These are phyloP conservation scores for Trogon melanurus DNA, from an alignment of 2,113 vertebrate genomes.

Conservation along the genomic window DNA sequence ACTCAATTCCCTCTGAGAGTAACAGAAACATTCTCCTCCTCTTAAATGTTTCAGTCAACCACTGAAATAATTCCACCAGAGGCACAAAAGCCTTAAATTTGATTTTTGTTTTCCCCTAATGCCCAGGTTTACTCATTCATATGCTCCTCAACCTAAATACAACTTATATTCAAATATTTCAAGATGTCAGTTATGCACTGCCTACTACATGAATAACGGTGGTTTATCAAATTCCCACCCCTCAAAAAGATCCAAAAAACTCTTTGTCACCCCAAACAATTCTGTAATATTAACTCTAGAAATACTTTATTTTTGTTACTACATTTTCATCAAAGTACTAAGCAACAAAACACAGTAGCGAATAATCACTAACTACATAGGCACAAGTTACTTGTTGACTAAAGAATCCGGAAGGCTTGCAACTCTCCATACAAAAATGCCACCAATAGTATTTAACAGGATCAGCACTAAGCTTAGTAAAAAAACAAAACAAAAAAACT, in stretches of 20 bases:
- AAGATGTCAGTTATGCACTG: neutral
- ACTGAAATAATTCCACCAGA: constrained; percentile 20
- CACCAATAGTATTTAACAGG: neutral
- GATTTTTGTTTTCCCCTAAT: constrained; percentile 37
- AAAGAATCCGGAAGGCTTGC: neutral
- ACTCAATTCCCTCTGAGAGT: constrained; percentile 34
- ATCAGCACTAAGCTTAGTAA: neutral
- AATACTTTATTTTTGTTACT: neutral
- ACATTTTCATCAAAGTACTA: neutral
- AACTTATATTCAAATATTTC: neutral
- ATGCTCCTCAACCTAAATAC: neutral
- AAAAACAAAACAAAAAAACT: too few species aligned
- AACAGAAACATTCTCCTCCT: constrained; percentile 30
- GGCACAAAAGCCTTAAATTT: constrained; percentile 31
- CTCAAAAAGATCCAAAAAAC: too few species aligned
- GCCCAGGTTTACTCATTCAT: neutral
- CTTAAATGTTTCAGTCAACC: constrained; percentile 36
- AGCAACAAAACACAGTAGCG: neutral
- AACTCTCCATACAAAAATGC: neutral
- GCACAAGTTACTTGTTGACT: neutral
- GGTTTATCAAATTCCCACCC: neutral
- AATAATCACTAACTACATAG: neutral
- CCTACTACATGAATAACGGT: neutral
- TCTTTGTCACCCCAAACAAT: neutral
- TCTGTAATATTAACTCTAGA: neutral